Evolutionary conservation across 1,140 invertebrate genomes (phyloP).

Genomic region (Scaptomyza graminum): DNA sequence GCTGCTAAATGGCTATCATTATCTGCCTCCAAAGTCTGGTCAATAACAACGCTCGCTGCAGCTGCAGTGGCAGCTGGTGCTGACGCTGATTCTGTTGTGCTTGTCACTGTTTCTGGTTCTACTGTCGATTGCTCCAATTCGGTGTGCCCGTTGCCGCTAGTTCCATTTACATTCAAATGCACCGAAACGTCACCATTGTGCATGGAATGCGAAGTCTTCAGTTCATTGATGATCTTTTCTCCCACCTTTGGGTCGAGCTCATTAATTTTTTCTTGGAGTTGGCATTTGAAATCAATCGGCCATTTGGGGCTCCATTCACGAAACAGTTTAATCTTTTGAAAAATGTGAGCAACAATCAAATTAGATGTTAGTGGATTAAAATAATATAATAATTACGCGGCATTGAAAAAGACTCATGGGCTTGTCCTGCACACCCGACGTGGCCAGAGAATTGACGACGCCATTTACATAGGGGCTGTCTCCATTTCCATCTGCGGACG

Average conservation of each 20-base stretch:
- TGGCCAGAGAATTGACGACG: slow-evolving; percentile 88
- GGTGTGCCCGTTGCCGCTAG: slow-evolving; percentile 38
- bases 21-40: slow-evolving; percentile 44
- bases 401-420: slow-evolving; percentile 95
- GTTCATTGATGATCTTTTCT: slow-evolving; percentile 86
- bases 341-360: slow-evolving; percentile 9
- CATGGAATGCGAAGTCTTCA: slow-evolving; percentile 60
- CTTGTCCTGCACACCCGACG: slow-evolving; percentile 88
- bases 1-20: slow-evolving; percentile 72
- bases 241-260: slow-evolving; percentile 89
- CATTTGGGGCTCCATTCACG: slow-evolving; percentile 93
- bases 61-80: slow-evolving; percentile 8
- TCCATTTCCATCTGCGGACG: slow-evolving; percentile 70
- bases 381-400: slow-evolving; percentile 86
- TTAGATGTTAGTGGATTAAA: slow-evolving; percentile 11
- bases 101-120: slow-evolving; percentile 29
- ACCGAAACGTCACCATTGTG: slow-evolving; percentile 70
- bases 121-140: slow-evolving; percentile 55
- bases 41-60: slow-evolving; percentile 24
- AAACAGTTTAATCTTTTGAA: slow-evolving; percentile 90
- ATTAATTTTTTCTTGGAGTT: slow-evolving; percentile 88
- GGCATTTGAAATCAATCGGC: slow-evolving; percentile 89
- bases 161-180: slow-evolving; percentile 76
- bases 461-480: slow-evolving; percentile 88
- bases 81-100: slow-evolving; percentile 24